Evolutionary conservation across 92 coral and sea anemone genomes (phyloP).

Genomic region (Zoanthus sansibaricus): DNA sequence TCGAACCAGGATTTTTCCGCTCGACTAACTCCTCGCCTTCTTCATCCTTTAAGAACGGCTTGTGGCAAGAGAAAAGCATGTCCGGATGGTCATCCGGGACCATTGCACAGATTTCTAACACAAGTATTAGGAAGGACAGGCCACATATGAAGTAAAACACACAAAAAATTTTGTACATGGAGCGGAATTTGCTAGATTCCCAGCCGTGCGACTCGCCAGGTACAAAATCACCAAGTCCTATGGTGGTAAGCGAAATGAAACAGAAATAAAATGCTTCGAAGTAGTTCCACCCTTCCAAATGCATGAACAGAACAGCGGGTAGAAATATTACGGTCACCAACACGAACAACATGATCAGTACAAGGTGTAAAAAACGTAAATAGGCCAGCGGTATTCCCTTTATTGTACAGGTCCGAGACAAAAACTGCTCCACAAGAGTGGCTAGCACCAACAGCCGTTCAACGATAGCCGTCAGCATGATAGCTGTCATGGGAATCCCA

Average conservation of each 20-base stretch:
- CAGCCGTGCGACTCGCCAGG: constrained; percentile 92
- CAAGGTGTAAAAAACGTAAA: constrained; percentile 86
- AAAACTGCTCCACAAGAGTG: constrained; percentile 71
- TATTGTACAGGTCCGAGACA: constrained; percentile 74
- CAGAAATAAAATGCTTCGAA: constrained; percentile 97
- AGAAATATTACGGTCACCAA: constrained; percentile 74
- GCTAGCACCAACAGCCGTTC: constrained; percentile 84
- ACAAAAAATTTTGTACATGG: constrained; percentile 84
- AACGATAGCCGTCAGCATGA: constrained; percentile 97
- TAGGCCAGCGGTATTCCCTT: constrained; percentile 86
- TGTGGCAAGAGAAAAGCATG: constrained; percentile 98
- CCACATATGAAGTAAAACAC: constrained; percentile 93
- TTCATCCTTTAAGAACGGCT: constrained; percentile 86
- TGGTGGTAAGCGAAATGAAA: constrained; percentile 94
- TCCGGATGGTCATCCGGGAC: constrained; percentile 99
- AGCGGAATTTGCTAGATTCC: constrained; percentile 81
- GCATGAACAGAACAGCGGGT: constrained; percentile 88
- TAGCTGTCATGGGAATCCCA: constrained; percentile 99
- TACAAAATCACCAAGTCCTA: constrained; percentile 98
- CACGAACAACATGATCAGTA: constrained; percentile 75
- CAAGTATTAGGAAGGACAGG: constrained; percentile 88
- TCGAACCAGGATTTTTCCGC: constrained; percentile 1
- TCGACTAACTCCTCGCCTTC: constrained; percentile 64
- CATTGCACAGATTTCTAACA: constrained; percentile 96
- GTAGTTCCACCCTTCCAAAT: constrained; percentile 92